phyloP scores from a whole-genome alignment of 2,797 vertebrate species.

The Selene dorsalis region DNA sequence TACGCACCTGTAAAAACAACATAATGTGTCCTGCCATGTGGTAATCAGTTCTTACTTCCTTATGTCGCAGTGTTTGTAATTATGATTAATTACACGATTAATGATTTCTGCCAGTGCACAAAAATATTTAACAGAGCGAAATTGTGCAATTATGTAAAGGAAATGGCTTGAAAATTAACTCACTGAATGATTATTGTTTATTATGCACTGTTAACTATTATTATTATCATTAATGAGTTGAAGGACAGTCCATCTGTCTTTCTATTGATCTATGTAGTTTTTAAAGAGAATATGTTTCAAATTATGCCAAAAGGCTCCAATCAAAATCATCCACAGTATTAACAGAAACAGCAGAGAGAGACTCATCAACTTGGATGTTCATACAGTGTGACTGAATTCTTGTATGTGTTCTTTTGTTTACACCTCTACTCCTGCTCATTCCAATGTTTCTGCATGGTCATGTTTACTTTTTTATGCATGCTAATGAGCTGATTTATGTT shows the following conservation, averaged over 20 bases:
- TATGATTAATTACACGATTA: background rate
- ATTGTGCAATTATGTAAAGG: too few relatives aligned
- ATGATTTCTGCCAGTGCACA: background rate
- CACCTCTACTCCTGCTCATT: background rate
- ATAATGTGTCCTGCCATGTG: too few relatives aligned
- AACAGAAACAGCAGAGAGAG: background rate
- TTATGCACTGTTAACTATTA: too few relatives aligned
- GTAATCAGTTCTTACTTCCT: too few relatives aligned
- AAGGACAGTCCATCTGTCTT: too few relatives aligned
- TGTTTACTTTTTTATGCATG: background rate
- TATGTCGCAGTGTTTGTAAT: background rate
- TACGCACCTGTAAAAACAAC: too few relatives aligned
- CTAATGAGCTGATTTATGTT: background rate
- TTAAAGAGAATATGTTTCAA: background rate
- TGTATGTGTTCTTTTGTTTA: background rate
- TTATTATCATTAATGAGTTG: too few relatives aligned
- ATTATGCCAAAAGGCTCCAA: background rate
- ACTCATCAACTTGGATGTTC: background rate
- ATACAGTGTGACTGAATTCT: background rate
- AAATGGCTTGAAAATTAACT: too few relatives aligned
- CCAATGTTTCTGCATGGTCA: background rate
- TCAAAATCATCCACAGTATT: background rate
- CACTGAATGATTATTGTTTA: too few relatives aligned
- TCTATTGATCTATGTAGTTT: background rate
- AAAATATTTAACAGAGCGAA: background rate